phyloP scores from a whole-genome alignment of 2,113 vertebrate genomes.

The Odocoileus hemionus region DNA sequence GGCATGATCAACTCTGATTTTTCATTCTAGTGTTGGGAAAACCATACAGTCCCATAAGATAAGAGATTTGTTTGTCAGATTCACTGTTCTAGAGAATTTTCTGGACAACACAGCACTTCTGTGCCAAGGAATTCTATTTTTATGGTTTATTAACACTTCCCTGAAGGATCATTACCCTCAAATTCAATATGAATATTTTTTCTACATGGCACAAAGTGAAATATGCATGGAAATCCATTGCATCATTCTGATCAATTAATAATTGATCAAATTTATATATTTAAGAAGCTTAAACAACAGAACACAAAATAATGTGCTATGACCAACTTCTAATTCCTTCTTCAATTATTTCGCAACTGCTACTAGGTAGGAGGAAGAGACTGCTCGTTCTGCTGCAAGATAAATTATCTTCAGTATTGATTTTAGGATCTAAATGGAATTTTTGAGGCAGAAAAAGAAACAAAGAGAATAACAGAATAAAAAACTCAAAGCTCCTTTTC shows the following conservation, averaged over 20 bases:
- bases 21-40: not conserved
- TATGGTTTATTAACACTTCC: slow-evolving; percentile 1
- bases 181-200: not conserved
- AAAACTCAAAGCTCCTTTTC: not conserved
- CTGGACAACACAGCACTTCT: not conserved
- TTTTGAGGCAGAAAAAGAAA: not conserved
- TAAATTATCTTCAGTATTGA: not conserved
- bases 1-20: not conserved
- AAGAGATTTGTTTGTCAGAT: not conserved
- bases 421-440: slow-evolving; percentile 10
- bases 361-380: not conserved
- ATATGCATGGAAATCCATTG: not conserved
- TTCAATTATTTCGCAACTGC: not conserved
- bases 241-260: not conserved
- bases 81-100: slow-evolving; percentile 8
- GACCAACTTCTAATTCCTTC: not conserved
- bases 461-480: not conserved
- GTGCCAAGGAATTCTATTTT: not conserved
- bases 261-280: not conserved
- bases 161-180: not conserved
- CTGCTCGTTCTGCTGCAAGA: not conserved
- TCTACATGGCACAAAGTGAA: not conserved
- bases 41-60: not conserved
- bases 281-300: not conserved
- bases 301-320: not conserved